Evolutionary conservation across 1,140 invertebrate species (phyloP).

Genomic region (Antheraea pernyi): DNA sequence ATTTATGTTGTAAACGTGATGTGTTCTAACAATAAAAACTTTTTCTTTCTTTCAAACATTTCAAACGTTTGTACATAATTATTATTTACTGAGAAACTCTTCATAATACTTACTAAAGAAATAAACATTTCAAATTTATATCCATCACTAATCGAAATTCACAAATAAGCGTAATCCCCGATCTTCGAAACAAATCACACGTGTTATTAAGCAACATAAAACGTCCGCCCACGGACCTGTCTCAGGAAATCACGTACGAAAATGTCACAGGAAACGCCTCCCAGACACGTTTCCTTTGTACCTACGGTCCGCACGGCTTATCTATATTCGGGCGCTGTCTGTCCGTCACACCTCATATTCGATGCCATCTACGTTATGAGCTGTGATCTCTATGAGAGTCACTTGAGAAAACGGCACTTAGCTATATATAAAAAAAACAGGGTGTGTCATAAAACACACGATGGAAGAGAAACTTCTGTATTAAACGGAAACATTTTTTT

Average conservation of each 20-base stretch:
- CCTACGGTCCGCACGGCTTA: conserved; percentile 25
- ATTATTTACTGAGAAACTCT: too few relatives aligned
- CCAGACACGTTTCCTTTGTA: conserved; percentile 12
- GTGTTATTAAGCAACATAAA: conserved; percentile 16
- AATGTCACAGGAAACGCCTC: conserved; percentile 54
- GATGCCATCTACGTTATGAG: background rate
- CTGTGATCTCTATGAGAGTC: background rate
- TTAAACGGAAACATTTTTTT: too few relatives aligned
- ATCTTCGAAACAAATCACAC: background rate
- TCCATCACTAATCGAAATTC: background rate
- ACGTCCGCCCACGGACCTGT: background rate
- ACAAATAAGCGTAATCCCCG: background rate
- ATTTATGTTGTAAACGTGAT: too few relatives aligned
- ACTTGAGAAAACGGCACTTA: background rate
- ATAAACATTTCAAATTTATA: background rate
- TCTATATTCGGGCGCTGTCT: conserved; percentile 46
- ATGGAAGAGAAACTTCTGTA: too few relatives aligned
- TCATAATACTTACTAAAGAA: background rate
- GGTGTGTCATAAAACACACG: too few relatives aligned
- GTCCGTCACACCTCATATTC: background rate
- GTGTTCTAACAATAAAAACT: too few relatives aligned
- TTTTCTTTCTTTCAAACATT: too few relatives aligned
- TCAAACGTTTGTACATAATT: too few relatives aligned
- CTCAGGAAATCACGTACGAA: conserved; percentile 62
- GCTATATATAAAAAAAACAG: background rate